Conservation (phyloP, 1,140 invertebrate genomes). For the Prorops nasuta region DNA sequence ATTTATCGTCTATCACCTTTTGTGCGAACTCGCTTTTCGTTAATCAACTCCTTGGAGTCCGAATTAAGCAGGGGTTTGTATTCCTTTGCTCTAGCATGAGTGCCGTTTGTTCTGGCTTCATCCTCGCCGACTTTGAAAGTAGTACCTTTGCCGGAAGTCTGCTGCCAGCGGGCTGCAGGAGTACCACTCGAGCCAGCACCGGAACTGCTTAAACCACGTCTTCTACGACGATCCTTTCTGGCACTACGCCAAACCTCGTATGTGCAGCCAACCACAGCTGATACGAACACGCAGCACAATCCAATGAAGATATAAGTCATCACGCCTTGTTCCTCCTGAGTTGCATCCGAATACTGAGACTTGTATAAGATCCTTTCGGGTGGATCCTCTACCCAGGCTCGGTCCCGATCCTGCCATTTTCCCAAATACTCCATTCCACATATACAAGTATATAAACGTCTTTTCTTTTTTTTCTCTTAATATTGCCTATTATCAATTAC, state of each 20-base stretch:
- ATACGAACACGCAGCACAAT: constrained; percentile 66
- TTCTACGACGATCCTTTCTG: constrained; percentile 57
- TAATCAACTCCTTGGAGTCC: constrained; percentile 40
- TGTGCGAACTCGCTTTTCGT: constrained; percentile 45
- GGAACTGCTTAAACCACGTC: constrained; percentile 39
- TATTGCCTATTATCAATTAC: no score
- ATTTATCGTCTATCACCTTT: constrained; percentile 36
- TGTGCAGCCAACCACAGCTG: constrained; percentile 64
- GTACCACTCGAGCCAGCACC: constrained; percentile 18
- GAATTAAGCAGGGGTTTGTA: constrained; percentile 43
- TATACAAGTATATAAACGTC: neutral
- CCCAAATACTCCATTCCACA: constrained; percentile 6
- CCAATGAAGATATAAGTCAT: constrained; percentile 72
- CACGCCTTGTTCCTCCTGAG: constrained; percentile 73
- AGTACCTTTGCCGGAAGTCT: constrained; percentile 42
- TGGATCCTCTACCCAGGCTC: constrained; percentile 78
- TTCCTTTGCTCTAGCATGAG: constrained; percentile 39
- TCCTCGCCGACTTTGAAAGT: constrained; percentile 42
- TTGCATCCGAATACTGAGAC: constrained; percentile 67
- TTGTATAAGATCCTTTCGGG: constrained; percentile 72
- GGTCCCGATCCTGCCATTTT: constrained; percentile 72
- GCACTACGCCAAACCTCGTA: constrained; percentile 62
- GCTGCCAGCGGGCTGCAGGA: constrained; percentile 46
- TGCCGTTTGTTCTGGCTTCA: constrained; percentile 49
- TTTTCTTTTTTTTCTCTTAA: constrained; percentile 1